phyloP scores from a whole-genome alignment of 2,797 vertebrate genomes.

The Ciconia nigra region DNA sequence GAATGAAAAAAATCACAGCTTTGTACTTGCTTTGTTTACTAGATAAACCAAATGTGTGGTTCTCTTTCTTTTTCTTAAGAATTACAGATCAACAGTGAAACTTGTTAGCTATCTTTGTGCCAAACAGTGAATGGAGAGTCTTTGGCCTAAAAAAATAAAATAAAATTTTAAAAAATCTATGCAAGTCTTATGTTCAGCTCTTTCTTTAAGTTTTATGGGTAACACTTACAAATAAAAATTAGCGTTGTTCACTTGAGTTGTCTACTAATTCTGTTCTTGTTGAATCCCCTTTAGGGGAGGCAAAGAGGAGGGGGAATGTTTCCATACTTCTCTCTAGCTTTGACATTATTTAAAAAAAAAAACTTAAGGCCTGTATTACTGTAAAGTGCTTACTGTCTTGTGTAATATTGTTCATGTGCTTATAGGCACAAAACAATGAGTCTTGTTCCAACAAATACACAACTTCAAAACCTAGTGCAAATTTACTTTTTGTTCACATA shows the following conservation, averaged over 20 bases:
- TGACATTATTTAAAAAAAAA: not conserved
- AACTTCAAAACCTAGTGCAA: not conserved
- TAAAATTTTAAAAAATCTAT: not conserved
- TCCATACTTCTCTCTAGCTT: not conserved
- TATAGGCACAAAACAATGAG: not conserved
- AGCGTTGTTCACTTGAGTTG: not conserved
- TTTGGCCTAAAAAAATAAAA: not conserved
- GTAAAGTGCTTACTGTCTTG: not conserved
- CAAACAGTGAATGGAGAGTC: not conserved
- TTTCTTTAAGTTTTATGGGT: not conserved
- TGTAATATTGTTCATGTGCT: not conserved
- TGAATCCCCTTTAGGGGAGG: not conserved
- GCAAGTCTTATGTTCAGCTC: conserved; percentile 12
- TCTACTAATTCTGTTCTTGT: not conserved
- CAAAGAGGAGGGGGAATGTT: conserved; percentile 17
- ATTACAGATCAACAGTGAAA: not conserved
- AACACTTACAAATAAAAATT: conserved; percentile 68
- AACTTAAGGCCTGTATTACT: not conserved
- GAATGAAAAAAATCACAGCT: not conserved
- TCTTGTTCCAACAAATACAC: not conserved
- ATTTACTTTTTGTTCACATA: not conserved
- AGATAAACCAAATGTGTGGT: conserved; percentile 11
- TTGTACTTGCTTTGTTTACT: not conserved
- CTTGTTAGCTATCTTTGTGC: not conserved
- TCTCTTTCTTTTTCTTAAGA: not conserved